Percentiles rank a stretch among this genome's conserved stretches.
phyloP scores from a whole-genome alignment of 2,888 invertebrate species.

The Leptopterna dolabrata region DNA sequence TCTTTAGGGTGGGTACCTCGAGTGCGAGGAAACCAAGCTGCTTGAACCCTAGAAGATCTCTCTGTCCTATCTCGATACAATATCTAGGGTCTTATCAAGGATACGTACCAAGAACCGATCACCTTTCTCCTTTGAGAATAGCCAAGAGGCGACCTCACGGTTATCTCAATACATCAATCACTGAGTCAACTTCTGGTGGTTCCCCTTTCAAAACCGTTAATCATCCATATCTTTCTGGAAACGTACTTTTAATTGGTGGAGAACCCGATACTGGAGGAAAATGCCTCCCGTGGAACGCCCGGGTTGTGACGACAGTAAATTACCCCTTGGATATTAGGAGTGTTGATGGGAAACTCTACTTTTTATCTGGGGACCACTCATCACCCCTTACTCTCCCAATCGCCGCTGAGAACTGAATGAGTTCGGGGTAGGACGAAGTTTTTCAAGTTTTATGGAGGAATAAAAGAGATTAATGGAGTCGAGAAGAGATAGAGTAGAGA shows the following conservation, averaged over 20 bases:
- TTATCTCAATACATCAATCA: constrained; percentile 26
- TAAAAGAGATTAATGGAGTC: constrained; percentile 54
- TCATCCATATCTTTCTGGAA: constrained; percentile 47
- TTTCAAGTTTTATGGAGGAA: constrained; percentile 52
- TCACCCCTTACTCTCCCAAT: constrained; percentile 9
- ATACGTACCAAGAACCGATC: constrained; percentile 16
- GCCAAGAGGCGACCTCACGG: background rate
- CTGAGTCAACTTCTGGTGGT: background rate
- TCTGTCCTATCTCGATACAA: too few relatives aligned
- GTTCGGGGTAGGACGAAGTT: constrained; percentile 8
- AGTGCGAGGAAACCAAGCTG: background rate
- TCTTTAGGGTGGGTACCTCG: background rate
- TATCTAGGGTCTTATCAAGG: too few relatives aligned
- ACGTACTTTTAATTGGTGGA: constrained; percentile 48
- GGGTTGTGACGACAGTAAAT: constrained; percentile 53
- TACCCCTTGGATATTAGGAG: constrained; percentile 48
- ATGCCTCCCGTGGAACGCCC: constrained; percentile 1
- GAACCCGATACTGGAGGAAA: constrained; percentile 5
- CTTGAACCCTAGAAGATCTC: too few relatives aligned
- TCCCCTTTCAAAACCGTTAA: constrained; percentile 37
- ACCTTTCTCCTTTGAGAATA: constrained; percentile 32
- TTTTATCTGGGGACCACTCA: constrained; percentile 50
- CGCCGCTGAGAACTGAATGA: background rate
- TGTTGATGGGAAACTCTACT: constrained; percentile 49
- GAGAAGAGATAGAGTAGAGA: constrained; percentile 21